Evolutionary conservation across 2,888 invertebrate species (phyloP), one percentile per base, ranked within the genome.

Genomic region (Drosophila recens): DNA sequence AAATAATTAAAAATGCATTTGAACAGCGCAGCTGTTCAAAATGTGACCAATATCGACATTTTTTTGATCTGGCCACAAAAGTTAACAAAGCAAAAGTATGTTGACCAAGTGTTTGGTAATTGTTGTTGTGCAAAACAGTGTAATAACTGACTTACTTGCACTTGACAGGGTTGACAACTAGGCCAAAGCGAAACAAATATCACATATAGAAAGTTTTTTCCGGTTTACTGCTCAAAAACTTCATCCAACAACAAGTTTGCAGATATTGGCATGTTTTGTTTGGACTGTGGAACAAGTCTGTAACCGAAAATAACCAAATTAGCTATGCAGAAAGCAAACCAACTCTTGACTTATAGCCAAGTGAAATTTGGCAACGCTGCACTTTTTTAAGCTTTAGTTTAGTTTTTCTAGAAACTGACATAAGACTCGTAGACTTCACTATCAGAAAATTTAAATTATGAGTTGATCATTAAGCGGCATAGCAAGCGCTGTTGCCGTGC

Each of bases 101-200:
- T 34, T 72, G 67, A 42, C 13, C 67, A 81, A 81, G 76, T 75
- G 38, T 38, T 46, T 45, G 53, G 76, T 75, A 76, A 79, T 79
- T 17, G 3, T 20, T 82, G 85, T 82, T 85, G 65, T 85, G 79
- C 62, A 72, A 71, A 67, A 75, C 66, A 72, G 63, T 63, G 48
- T 53, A 58, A 51, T 30, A 30, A 61, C 51, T 48, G 56, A 34
- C 23, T 27, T 45, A 42, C 5, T 57, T 76, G 75, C 49, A 20
- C 57, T 43, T 75, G 75, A 71, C 64, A 70, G 59, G 64, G 76
- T 76, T 80, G 72, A 66, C 68, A 73, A 58, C 59, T 36, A 52
- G 57, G 52, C 64, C 64, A 69, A 68, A 49, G 65, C 75, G 48
- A 69, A 27, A 58, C 65, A 74, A 74, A 78, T 76, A 73, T 78